Evolutionary conservation across 2,797 vertebrate species (phyloP).

Genomic region (Darevskia nairensis): DNA sequence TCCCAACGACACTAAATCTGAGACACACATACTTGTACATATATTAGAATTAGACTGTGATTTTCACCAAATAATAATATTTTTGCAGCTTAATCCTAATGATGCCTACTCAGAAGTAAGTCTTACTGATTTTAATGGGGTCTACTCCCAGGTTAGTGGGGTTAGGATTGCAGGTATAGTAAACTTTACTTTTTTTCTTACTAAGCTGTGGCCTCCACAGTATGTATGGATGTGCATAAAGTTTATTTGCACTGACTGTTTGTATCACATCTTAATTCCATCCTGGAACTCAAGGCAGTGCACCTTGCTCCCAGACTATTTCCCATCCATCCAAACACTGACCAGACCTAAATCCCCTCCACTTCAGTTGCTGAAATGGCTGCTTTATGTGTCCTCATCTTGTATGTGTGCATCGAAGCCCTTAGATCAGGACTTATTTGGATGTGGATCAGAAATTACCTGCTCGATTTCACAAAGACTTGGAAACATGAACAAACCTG

Average conservation of each 20-base stretch:
- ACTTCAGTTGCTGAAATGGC: not conserved
- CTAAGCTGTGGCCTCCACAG: too few relatives aligned
- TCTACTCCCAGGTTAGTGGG: too few relatives aligned
- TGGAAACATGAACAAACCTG: slow-evolving; percentile 28
- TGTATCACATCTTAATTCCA: not conserved
- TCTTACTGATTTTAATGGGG: too few relatives aligned
- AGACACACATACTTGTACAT: not conserved
- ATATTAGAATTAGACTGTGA: too few relatives aligned
- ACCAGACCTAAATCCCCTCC: not conserved
- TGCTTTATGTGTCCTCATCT: not conserved
- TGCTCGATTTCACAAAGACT: slow-evolving; percentile 9
- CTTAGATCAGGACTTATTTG: not conserved
- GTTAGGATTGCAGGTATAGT: too few relatives aligned
- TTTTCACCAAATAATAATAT: not conserved
- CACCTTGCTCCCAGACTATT: not conserved
- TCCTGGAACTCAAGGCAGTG: not conserved
- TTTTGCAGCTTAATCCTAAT: not conserved
- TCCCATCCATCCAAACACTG: not conserved
- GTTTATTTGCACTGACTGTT: not conserved
- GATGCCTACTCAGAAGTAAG: too few relatives aligned
- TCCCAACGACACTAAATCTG: not conserved
- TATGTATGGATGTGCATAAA: not conserved
- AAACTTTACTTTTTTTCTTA: too few relatives aligned
- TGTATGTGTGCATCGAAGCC: not conserved
- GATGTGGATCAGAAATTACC: slow-evolving; percentile 11